Base-by-base conservation (phyloP, 2,797 vertebrate genomes). In the Diplodus sargus region DNA sequence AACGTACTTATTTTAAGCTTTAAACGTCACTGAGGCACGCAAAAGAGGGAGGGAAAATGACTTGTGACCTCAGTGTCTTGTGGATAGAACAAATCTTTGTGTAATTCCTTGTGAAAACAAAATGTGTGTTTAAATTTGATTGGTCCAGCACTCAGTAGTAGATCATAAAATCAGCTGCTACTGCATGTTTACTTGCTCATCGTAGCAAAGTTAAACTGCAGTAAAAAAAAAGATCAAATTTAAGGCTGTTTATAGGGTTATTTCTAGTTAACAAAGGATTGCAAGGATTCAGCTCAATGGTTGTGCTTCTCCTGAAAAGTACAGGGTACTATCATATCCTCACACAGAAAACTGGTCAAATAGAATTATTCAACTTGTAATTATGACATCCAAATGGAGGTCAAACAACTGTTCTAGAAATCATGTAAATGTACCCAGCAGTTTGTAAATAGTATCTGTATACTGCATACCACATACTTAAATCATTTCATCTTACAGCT, bases 401-500 rank as follows among this genome's bases (percentile, higher is more conserved):
- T 28, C 28, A 16, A 10, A 42, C 11, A 20, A 9, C 47, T 47
- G 48, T 22, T 66, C 43, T 47, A 16, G 30, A 34, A 7, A 16
- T 10, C 12, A 3, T 30, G 39, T 59, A 34, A 62, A 61, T 65
- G 18, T 16, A 45, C 17, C 28, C 39, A 59, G 61, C 45, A 15
- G 47, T 34, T 13, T 11, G 18, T 45, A 22, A 39, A 20, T n/a
- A 18, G 5, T 8, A 25, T 60, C n/a, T 62, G 8, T 53, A n/a
- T 47, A 53, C 47, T 18, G 15, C 47, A 57, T 28, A 56, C 57
- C 43, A 67, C 39, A 49, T 3, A 20, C 66, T 74, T 70, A 14
- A 67, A 69, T 58, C 12, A 58, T 51, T 70, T 70, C 25, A 22
- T 66, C 59, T 49, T 9, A 77, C 80, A 99, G 98, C 59, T 91